Conservation (phyloP, 35 echinoderm and acorn worm genomes). For the Lytechinus variegatus region DNA sequence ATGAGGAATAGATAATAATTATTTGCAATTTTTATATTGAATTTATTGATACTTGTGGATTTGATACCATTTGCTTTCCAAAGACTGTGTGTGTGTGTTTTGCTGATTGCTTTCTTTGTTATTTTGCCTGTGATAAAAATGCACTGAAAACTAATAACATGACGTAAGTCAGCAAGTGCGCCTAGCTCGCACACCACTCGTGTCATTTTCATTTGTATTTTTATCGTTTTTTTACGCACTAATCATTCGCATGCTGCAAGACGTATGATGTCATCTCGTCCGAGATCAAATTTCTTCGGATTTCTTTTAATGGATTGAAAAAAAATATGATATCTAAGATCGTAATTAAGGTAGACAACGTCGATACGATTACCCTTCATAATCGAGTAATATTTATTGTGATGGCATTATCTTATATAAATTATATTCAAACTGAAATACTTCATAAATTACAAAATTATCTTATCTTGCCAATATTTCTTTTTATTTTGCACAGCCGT, state of each 20-base stretch:
- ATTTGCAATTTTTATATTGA: neutral
- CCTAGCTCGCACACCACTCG: too few species aligned
- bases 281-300: neutral
- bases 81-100: neutral
- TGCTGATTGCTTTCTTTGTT: neutral
- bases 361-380: too few species aligned
- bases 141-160: neutral
- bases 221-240: neutral
- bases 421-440: too few species aligned
- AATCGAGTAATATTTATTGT: too few species aligned
- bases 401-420: too few species aligned
- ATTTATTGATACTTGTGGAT: neutral
- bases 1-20: neutral
- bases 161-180: neutral
- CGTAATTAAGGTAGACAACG: too few species aligned
- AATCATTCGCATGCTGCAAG: neutral
- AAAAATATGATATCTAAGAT: too few species aligned
- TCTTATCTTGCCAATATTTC: too few species aligned
- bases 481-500: too few species aligned
- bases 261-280: neutral
- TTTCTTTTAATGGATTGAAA: too few species aligned
- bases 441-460: too few species aligned
- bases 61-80: conserved; percentile 18
- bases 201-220: neutral
- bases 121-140: neutral